Base-by-base conservation (phyloP, 2,113 vertebrate genomes). In the Mionectes macconnelli region DNA sequence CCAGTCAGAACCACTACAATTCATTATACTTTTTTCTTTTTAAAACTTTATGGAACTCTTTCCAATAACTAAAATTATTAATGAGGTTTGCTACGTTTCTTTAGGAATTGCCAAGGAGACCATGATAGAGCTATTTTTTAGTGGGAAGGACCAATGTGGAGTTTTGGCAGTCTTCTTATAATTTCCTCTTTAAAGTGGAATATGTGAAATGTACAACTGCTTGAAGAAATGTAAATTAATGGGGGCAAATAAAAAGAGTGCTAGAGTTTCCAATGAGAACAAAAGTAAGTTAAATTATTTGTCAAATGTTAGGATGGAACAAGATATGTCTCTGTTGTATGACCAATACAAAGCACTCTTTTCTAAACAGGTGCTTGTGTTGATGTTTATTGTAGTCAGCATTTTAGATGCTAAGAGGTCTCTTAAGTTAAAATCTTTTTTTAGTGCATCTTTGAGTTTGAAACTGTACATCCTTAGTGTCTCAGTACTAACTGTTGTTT, bases 101-200 rank as follows among this genome's bases (percentile, higher is more conserved):
- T 83, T 53, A 97, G 95, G 89, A 92, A 93, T 81, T 95, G 60
- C 94, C 90, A 97, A 62, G 62, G 55, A 78, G n/a, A 93, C 73
- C 3, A 3, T 62, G 94, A 95, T 67, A 81, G 75, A 93, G 55
- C 69, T 97, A 4, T 52, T 81, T 93, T 95, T 94, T 90, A 93
- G 66, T 88, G 92, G 91, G 79, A 94, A 95, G 96, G 89, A 69
- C 15, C 14, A 20, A 7, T 63, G 42, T 56, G 35, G 42, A 39
- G 25, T 21, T 70, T 16, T 50, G 12, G 31, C 24, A 59, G 20
- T 23, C 11, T 69, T 16, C 49, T n/a, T 42, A 24, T 57, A 52
- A 53, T 74, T 77, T 76, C 8, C 37, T 81, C 67, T 79, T 39
- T 59, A 22, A 59, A 47, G 28, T 19, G 16, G 7, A 39, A 69